phyloP scores from a whole-genome alignment of 2,888 invertebrate genomes.

The Invenusta paracnida region DNA sequence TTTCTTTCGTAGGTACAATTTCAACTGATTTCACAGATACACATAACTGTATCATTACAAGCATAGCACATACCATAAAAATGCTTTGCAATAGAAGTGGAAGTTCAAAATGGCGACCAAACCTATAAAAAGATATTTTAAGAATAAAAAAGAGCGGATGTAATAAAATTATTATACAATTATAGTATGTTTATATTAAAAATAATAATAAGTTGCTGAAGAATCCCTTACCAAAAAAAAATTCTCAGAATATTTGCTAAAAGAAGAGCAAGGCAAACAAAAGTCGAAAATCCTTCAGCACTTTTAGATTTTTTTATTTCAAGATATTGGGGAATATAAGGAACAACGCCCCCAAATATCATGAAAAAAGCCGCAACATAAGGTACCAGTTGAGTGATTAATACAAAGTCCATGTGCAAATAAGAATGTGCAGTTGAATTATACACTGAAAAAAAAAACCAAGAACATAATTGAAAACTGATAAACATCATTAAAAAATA shows the following conservation, averaged over 20 bases:
- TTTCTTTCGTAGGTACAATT: slow-evolving; percentile 52
- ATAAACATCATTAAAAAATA: too few species aligned
- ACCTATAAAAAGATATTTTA: slow-evolving; percentile 70
- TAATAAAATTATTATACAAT: background rate
- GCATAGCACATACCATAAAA: slow-evolving; percentile 93
- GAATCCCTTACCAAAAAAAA: slow-evolving; percentile 89
- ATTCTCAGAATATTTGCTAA: slow-evolving; percentile 93
- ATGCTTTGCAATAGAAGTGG: slow-evolving; percentile 90
- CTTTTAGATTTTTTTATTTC: slow-evolving; percentile 85
- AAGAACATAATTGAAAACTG: too few species aligned
- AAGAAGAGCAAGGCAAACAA: slow-evolving; percentile 87
- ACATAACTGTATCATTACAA: slow-evolving; percentile 86
- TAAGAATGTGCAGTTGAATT: too few species aligned
- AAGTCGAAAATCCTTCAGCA: slow-evolving; percentile 91
- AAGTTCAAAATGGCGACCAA: slow-evolving; percentile 91
- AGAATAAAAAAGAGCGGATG: background rate
- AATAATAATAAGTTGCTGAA: too few species aligned
- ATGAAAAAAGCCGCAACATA: slow-evolving; percentile 66
- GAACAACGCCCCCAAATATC: slow-evolving; percentile 88
- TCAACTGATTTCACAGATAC: slow-evolving; percentile 68
- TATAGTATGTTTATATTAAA: too few species aligned
- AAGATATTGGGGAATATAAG: slow-evolving; percentile 89
- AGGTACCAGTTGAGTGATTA: background rate
- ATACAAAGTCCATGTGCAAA: background rate
- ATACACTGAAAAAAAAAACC: too few species aligned